Evolutionary conservation across 2,888 invertebrate species (phyloP).

Genomic region (Hermodice carunculata): DNA sequence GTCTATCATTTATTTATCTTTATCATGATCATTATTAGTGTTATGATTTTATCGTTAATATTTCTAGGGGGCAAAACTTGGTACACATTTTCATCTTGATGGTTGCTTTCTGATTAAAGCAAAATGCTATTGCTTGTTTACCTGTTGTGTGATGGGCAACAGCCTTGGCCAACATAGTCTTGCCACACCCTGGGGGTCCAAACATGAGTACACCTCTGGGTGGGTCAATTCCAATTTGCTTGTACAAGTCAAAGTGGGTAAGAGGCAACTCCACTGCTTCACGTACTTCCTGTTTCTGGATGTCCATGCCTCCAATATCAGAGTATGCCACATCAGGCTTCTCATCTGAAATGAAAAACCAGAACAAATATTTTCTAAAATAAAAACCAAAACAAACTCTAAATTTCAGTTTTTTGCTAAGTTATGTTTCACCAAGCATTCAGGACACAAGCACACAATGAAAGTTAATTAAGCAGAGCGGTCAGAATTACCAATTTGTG

Average conservation of each 20-base stretch:
- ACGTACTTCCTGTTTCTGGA: constrained; percentile 99
- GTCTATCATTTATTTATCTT: no score
- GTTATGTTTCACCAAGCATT: not conserved
- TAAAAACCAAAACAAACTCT: not conserved
- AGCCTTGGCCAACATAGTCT: constrained; percentile 99
- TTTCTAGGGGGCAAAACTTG: no score
- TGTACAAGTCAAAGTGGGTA: constrained; percentile 98
- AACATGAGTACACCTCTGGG: constrained; percentile 98
- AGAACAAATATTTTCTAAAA: not conserved
- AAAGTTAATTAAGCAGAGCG: no score
- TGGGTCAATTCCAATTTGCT: constrained; percentile 98
- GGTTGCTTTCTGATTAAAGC: no score
- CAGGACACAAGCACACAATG: no score
- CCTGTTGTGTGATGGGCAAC: constrained; percentile 98
- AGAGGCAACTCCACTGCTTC: constrained; percentile 98
- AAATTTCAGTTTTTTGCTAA: not conserved
- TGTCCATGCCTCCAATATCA: constrained; percentile 99
- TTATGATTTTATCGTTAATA: no score
- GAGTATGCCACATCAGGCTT: constrained; percentile 97
- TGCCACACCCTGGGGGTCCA: constrained; percentile 99
- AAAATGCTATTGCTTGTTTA: constrained; percentile 70
- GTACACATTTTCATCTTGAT: no score
- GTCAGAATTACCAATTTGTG: no score
- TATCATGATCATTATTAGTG: no score
- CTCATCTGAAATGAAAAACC: constrained; percentile 79